Evolutionary conservation across 2,888 invertebrate genomes (phyloP).

Genomic region (Hymenopus coronatus): DNA sequence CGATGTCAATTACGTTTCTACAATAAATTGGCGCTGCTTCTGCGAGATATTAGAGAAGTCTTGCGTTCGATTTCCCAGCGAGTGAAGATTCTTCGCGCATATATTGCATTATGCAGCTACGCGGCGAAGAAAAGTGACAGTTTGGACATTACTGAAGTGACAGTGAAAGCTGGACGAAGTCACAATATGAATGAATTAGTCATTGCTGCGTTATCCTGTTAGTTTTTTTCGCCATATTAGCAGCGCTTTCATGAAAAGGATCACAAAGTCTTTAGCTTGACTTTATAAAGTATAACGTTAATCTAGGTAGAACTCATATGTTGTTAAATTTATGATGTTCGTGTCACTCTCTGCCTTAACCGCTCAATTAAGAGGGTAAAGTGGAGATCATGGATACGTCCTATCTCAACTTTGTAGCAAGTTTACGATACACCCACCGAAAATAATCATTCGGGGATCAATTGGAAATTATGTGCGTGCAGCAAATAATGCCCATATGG

Average conservation of each 20-base stretch:
- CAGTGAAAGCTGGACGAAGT: no score
- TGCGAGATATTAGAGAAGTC: no score
- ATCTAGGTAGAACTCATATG: neutral
- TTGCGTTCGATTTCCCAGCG: no score
- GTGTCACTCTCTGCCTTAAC: neutral
- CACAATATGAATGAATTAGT: no score
- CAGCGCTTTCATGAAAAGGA: neutral
- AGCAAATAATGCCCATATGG: neutral
- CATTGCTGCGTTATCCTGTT: no score
- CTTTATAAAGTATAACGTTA: neutral
- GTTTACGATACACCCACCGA: neutral
- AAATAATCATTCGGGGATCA: neutral
- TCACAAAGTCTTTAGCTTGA: neutral
- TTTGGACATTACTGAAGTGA: no score
- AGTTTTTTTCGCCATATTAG: no score
- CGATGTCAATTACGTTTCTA: no score
- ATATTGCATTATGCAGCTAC: no score
- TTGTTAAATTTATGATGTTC: neutral
- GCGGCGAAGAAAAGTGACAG: no score
- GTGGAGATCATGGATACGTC: neutral
- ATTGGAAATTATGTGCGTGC: neutral
- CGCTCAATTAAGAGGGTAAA: neutral
- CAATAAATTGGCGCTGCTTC: no score
- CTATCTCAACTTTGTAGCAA: neutral
- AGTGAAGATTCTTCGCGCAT: no score